Percentiles rank a stretch among this genome's conserved stretches.
These are phyloP conservation scores for Calameuta pallipes DNA, from an alignment of 2,888 invertebrate species.

Conservation along the genomic window DNA sequence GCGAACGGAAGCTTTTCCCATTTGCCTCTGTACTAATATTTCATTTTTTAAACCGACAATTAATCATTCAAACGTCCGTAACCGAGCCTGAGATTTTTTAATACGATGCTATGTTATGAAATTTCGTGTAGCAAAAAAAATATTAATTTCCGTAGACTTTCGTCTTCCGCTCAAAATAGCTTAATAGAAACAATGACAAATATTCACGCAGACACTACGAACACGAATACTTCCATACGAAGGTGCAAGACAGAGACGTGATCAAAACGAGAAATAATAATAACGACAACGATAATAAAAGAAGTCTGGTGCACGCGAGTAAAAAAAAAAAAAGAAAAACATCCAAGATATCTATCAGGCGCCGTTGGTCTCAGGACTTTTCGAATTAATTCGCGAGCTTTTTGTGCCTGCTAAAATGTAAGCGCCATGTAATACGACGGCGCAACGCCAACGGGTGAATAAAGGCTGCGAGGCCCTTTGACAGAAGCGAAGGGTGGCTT, in stretches of 20 bases:
- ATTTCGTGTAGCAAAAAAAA: too few relatives aligned
- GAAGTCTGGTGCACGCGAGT: neutral
- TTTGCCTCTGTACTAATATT: too few relatives aligned
- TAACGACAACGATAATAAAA: neutral
- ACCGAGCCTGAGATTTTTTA: too few relatives aligned
- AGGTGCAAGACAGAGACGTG: neutral
- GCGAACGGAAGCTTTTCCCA: too few relatives aligned
- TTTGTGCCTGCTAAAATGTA: neutral
- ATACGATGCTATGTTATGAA: too few relatives aligned
- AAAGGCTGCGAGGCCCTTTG: neutral
- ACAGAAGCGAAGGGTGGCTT: conserved; percentile 30
- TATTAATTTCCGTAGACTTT: too few relatives aligned
- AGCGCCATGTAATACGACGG: neutral
- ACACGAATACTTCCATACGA: neutral
- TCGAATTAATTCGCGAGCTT: neutral
- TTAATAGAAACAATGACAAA: neutral
- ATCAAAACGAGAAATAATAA: neutral
- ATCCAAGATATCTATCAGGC: neutral
- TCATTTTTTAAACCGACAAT: too few relatives aligned
- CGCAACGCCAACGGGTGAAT: neutral
- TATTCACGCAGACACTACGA: neutral
- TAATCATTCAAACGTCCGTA: too few relatives aligned
- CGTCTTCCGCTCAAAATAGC: too few relatives aligned
- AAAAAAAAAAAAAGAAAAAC: conserved; percentile 9
- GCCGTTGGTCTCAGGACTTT: neutral